Conservation (phyloP, 2,888 invertebrate species). For the Diabrotica balteata region DNA sequence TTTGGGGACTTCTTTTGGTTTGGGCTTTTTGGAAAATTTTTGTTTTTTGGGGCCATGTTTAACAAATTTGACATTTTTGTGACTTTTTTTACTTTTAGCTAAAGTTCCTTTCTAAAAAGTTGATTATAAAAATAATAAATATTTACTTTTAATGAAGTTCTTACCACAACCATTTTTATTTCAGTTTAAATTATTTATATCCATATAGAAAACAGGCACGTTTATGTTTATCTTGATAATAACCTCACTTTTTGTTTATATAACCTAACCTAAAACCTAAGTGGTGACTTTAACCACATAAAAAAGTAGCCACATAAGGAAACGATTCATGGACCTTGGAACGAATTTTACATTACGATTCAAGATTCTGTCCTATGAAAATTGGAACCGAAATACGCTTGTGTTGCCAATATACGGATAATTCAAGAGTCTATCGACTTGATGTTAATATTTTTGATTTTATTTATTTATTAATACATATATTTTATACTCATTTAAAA, state of each 20-base stretch:
- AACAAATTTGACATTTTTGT: conserved; percentile 38
- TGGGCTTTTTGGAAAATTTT: conserved; percentile 32
- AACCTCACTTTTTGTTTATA: neutral
- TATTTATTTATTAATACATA: too few species aligned
- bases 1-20: conserved; percentile 12
- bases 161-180: conserved; percentile 11
- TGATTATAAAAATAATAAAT: neutral
- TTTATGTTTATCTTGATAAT: neutral
- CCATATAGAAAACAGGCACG: neutral
- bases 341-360: too few species aligned
- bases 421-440: too few species aligned
- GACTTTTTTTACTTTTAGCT: conserved; percentile 56
- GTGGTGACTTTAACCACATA: too few species aligned
- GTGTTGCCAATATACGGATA: too few species aligned
- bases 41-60: conserved; percentile 56
- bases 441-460: too few species aligned
- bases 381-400: too few species aligned
- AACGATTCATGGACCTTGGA: too few species aligned
- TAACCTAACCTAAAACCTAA: neutral
- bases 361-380: too few species aligned
- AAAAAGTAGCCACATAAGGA: too few species aligned
- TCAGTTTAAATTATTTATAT: neutral
- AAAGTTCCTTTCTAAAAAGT: conserved; percentile 51
- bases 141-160: neutral
- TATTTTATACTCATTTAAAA: too few species aligned